phyloP scores from a whole-genome alignment of 2,113 vertebrate species.

The Notarius lentiginosus region DNA sequence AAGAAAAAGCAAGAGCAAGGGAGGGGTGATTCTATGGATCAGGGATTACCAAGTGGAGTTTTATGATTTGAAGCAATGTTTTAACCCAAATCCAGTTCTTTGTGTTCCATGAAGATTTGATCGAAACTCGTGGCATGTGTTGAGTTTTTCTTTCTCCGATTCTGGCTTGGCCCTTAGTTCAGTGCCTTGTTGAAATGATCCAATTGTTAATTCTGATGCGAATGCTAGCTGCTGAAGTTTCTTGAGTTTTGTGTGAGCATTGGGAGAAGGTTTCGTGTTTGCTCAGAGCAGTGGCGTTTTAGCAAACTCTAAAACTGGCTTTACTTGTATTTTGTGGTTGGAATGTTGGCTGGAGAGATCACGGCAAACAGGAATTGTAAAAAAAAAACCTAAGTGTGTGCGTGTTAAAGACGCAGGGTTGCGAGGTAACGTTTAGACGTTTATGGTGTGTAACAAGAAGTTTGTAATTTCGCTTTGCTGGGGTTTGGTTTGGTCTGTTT shows the following conservation, averaged over 20 bases:
- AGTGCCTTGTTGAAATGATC: background rate
- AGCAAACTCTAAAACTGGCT: conserved; percentile 17
- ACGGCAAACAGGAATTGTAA: conserved; percentile 11
- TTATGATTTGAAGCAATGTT: conserved; percentile 47
- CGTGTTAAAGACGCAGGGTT: background rate
- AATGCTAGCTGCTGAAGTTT: background rate
- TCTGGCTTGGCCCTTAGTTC: background rate
- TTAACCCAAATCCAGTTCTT: conserved; percentile 37
- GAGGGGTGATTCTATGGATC: conserved; percentile 50
- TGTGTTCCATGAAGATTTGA: conserved; percentile 17
- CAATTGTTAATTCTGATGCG: background rate
- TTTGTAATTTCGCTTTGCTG: conserved; percentile 8
- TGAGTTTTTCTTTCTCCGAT: background rate
- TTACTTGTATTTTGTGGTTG: conserved; percentile 9
- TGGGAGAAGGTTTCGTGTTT: background rate
- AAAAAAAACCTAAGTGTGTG: background rate
- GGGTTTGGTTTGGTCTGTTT: background rate
- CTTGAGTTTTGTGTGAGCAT: background rate
- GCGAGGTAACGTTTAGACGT: conserved; percentile 18
- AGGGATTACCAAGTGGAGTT: conserved; percentile 42
- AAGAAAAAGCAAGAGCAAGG: background rate
- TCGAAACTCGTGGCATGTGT: background rate
- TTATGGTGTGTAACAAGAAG: conserved; percentile 7
- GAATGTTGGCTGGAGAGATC: conserved; percentile 15
- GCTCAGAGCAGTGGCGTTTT: background rate